Percentiles rank a stretch among this genome's conserved stretches.
Conservation (phyloP, 2,797 vertebrate genomes). For the Gallirallus australis region DNA sequence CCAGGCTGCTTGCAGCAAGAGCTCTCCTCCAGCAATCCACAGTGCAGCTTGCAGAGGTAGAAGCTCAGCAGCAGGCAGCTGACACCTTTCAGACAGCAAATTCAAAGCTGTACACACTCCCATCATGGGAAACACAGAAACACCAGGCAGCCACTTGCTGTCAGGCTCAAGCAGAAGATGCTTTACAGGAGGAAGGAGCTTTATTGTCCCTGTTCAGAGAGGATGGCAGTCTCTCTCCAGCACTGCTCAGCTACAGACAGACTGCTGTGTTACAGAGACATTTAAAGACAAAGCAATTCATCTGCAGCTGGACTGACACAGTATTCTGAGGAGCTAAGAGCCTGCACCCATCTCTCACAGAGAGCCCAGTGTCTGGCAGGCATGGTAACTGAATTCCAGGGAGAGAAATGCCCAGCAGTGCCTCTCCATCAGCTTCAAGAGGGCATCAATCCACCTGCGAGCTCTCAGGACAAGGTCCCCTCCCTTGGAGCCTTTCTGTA, state of each 20-base stretch:
- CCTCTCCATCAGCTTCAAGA: neutral
- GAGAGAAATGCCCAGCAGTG: neutral
- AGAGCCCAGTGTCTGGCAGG: neutral
- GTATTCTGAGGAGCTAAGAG: neutral
- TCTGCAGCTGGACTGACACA: neutral
- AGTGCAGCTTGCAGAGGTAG: neutral
- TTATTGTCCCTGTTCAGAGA: neutral
- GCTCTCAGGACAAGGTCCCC: neutral
- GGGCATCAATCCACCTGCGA: neutral
- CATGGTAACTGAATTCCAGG: neutral
- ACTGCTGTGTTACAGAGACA: neutral
- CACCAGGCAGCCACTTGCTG: neutral
- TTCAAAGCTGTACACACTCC: neutral
- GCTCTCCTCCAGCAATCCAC: neutral
- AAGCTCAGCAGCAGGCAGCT: neutral
- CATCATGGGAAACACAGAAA: neutral
- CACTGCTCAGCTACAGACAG: neutral
- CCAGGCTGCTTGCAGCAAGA: neutral
- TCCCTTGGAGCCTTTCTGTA: fast-evolving
- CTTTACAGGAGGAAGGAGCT: neutral
- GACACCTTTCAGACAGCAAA: neutral
- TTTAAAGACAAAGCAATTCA: neutral
- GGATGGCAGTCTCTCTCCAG: neutral
- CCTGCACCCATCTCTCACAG: neutral
- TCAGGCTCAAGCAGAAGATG: neutral